phyloP scores from a whole-genome alignment of 1,140 invertebrate species.

The Drosophila novamexicana region DNA sequence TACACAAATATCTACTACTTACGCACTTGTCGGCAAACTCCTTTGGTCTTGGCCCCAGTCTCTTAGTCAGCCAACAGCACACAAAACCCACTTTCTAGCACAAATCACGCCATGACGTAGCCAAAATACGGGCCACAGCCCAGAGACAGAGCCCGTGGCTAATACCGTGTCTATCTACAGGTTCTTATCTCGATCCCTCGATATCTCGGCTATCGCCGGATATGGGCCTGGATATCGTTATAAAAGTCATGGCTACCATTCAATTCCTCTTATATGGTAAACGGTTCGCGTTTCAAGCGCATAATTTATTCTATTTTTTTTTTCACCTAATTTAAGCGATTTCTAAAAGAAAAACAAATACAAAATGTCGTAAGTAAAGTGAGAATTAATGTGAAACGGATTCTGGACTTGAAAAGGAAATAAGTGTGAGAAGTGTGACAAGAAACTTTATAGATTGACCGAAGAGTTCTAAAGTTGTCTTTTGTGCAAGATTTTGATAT shows the following conservation, averaged over 20 bases:
- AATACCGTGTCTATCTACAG: not conserved
- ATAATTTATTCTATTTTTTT: not conserved
- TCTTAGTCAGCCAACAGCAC: slow-evolving; percentile 42
- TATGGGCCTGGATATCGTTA: not conserved
- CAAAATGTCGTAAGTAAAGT: slow-evolving; percentile 60
- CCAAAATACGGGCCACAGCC: not conserved
- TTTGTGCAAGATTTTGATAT: no score
- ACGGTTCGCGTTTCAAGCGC: slow-evolving; percentile 15
- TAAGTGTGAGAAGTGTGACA: no score
- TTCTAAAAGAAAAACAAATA: not conserved
- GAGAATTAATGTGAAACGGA: no score
- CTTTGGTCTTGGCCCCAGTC: slow-evolving; percentile 50
- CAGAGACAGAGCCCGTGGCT: not conserved
- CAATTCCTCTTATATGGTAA: not conserved
- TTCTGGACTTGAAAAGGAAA: no score
- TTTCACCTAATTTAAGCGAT: slow-evolving; percentile 21
- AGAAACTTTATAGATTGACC: no score
- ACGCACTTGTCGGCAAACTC: slow-evolving; percentile 7
- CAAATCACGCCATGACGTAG: slow-evolving; percentile 3
- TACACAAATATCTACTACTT: slow-evolving; percentile 23
- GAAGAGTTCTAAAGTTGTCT: no score
- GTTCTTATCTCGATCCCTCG: not conserved
- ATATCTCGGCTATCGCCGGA: slow-evolving; percentile 1
- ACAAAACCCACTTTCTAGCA: slow-evolving; percentile 23
- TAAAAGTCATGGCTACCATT: slow-evolving; percentile 2